Percentiles rank a stretch among this genome's conserved stretches.
phyloP scores from a whole-genome alignment of 2,888 invertebrate genomes.

The Monochamus alternatus region DNA sequence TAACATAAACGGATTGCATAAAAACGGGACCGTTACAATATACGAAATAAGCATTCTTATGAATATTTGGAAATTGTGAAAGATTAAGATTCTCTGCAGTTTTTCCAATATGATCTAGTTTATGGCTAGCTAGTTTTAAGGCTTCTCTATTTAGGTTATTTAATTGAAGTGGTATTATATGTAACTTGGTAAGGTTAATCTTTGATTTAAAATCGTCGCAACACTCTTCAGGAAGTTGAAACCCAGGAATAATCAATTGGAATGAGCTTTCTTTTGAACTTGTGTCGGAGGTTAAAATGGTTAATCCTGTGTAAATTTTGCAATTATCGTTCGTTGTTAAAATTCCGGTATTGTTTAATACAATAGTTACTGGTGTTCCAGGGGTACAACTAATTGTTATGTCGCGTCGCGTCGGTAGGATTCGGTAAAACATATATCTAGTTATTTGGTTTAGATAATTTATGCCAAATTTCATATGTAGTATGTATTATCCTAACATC shows the following conservation, averaged over 20 bases:
- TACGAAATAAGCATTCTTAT: too few species aligned
- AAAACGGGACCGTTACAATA: too few species aligned
- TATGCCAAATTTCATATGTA: conserved; percentile 30
- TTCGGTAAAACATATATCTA: conserved; percentile 27
- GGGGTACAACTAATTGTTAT: conserved; percentile 21
- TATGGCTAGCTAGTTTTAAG: neutral
- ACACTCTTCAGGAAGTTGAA: conserved; percentile 5
- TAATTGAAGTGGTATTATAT: conserved; percentile 12
- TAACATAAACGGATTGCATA: too few species aligned
- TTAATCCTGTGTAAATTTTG: conserved; percentile 16
- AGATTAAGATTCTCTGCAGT: too few species aligned
- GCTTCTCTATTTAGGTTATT: conserved; percentile 12
- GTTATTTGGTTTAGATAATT: neutral
- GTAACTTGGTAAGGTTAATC: neutral
- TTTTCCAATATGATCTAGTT: neutral
- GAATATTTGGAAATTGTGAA: too few species aligned
- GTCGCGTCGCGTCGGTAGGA: neutral
- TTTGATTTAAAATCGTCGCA: conserved; percentile 13
- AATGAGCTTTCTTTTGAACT: neutral
- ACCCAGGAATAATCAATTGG: conserved; percentile 4
- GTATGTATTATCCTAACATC: conserved; percentile 23
- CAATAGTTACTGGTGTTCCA: neutral
- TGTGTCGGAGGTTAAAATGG: neutral
- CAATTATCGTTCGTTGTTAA: neutral
- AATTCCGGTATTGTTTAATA: neutral